Evolutionary conservation across 2,888 invertebrate genomes (phyloP).

Genomic region (Pharmacophagus antenor): DNA sequence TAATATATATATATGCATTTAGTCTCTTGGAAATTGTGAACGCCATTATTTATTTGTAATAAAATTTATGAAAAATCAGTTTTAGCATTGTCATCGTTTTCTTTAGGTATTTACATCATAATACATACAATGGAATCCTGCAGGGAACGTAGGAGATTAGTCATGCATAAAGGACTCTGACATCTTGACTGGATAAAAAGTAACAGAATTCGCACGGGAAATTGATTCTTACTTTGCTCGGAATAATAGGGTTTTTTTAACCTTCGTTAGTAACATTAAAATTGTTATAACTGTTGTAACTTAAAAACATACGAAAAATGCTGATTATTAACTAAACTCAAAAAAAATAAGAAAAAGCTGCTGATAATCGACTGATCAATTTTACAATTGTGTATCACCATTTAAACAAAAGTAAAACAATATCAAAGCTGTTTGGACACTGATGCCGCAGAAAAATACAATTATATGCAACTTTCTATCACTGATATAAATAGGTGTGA

Average conservation of each 20-base stretch:
- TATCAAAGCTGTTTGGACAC: too few species aligned
- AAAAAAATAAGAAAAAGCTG: too few species aligned
- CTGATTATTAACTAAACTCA: too few species aligned
- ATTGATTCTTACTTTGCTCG: constrained; percentile 7
- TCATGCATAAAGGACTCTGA: constrained; percentile 12
- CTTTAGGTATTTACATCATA: background rate
- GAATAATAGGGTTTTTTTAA: background rate
- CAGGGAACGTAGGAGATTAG: constrained; percentile 8
- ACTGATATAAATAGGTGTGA: too few species aligned
- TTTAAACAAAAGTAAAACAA: too few species aligned
- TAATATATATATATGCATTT: background rate
- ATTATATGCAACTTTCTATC: too few species aligned
- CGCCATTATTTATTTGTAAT: too few species aligned
- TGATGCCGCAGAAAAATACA: too few species aligned
- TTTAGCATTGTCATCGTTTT: background rate
- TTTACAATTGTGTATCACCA: too few species aligned
- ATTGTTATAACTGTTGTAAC: too few species aligned
- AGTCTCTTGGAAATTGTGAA: background rate
- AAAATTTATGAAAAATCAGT: background rate
- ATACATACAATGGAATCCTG: background rate
- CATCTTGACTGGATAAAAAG: constrained; percentile 15
- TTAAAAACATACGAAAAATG: too few species aligned
- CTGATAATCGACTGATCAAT: too few species aligned
- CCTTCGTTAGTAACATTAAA: background rate
- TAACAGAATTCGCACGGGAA: constrained; percentile 14